phyloP scores from a whole-genome alignment of 2,113 vertebrate genomes.

The Paramormyrops kingsleyae region DNA sequence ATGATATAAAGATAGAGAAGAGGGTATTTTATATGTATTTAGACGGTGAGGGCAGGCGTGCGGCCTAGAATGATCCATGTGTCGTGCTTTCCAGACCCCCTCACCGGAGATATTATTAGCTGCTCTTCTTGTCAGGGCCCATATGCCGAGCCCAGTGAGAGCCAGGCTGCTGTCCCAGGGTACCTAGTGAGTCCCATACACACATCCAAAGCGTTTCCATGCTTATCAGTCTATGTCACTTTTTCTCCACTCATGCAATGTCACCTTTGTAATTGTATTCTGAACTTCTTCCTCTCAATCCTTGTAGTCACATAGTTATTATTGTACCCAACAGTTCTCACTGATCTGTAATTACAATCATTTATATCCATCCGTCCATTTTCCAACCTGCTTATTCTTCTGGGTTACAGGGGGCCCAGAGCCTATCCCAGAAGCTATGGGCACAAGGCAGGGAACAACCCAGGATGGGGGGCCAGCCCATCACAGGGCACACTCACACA shows the following conservation, averaged over 20 bases:
- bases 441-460: no score
- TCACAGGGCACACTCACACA: no score
- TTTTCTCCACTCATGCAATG: background rate
- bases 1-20: background rate
- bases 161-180: background rate
- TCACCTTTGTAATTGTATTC: background rate
- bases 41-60: background rate
- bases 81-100: background rate
- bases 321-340: background rate
- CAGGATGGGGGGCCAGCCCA: no score
- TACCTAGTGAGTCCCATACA: background rate
- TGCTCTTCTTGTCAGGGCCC: background rate
- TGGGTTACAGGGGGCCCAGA: no score
- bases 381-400: no score
- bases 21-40: constrained; percentile 1
- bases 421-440: no score
- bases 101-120: background rate
- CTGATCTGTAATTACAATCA: background rate
- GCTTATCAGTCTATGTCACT: background rate
- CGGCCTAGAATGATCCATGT: background rate
- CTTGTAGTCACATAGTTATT: background rate
- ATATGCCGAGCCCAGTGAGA: background rate
- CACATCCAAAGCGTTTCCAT: background rate
- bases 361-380: background rate
- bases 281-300: background rate